Base-by-base conservation (phyloP, 2,797 vertebrate species). In the Acridotheres tristis region DNA sequence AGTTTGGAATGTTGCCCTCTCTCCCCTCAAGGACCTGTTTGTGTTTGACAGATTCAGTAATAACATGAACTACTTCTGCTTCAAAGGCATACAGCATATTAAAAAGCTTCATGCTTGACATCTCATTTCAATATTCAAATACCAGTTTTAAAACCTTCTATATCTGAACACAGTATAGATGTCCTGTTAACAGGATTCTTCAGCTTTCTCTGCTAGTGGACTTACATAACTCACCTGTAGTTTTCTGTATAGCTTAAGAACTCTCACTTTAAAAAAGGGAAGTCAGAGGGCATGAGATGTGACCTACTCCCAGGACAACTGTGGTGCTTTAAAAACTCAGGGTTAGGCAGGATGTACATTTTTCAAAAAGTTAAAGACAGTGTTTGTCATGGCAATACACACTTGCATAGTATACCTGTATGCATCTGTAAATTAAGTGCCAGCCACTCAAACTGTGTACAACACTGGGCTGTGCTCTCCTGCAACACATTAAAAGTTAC, bases 341-440 rank as follows among this genome's bases (percentile, higher is more conserved):
- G 94, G 93, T 91, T 89, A 96, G 96, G 97, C 96, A 96, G 95
- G 94, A 96, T 93, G 96, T 95, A 95, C 54, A 95, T 80, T 94
- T 95, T 90, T 97, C 94, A 95, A 92, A 97, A 97, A 97, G 96
- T 96, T 97, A 95, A 98, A 96, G 97, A 97, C 95, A 96, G 97
- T 96, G 97, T 98, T 96, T 93, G 97, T 96, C 90, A 94, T 97
- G 96, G 96, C 94, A 96, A 97, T 96, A 95, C 88, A 98, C 98
- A 98, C 98, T 99, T 99, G 99, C 99, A 99, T 99, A 99, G 99
- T 98, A 98, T 97, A 98, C 98, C 98, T 98, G 97, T 96, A 98
- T 95, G 98, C 98, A 96, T 97, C 98, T 97, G 97, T 98, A 97
- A 97, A 97, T 96, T 95, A 95, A 98, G 98, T 96, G 95, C 97